These are phyloP conservation scores for Sceloporus tristichus DNA, from an alignment of 2,113 vertebrate genomes.

Conservation along the genomic window DNA sequence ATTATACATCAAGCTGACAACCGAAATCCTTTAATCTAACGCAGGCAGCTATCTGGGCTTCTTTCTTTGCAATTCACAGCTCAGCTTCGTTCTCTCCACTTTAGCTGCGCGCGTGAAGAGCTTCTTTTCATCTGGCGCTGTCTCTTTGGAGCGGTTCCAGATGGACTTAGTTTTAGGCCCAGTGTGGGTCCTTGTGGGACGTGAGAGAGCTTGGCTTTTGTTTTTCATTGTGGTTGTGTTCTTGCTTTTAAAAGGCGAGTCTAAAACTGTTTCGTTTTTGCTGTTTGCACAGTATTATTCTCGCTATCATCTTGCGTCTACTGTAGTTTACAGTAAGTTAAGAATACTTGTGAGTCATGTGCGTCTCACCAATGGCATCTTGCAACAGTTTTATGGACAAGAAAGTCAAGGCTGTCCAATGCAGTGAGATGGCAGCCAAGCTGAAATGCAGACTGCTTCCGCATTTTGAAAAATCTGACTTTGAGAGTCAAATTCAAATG, in stretches of 20 bases:
- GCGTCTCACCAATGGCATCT: constrained; percentile 18
- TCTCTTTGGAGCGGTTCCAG: constrained; percentile 74
- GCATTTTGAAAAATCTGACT: not conserved
- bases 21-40: constrained; percentile 89
- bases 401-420: not conserved
- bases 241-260: constrained; percentile 49
- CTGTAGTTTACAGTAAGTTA: constrained; percentile 51
- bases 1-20: constrained; percentile 86
- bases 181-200: constrained; percentile 61
- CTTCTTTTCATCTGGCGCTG: constrained; percentile 77
- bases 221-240: not conserved
- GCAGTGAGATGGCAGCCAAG: not conserved
- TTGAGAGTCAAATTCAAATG: not conserved
- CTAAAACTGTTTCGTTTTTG: constrained; percentile 76
- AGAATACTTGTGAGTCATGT: not conserved
- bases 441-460: too few relatives aligned
- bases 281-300: constrained; percentile 33
- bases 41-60: constrained; percentile 87
- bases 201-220: constrained; percentile 66
- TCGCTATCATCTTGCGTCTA: not conserved
- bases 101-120: constrained; percentile 81
- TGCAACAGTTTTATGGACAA: not conserved
- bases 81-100: constrained; percentile 84
- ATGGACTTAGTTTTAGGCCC: constrained; percentile 64
- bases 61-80: constrained; percentile 93